Evolutionary conservation across 2,888 invertebrate species (phyloP).

Genomic region (Drosophila siamana): DNA sequence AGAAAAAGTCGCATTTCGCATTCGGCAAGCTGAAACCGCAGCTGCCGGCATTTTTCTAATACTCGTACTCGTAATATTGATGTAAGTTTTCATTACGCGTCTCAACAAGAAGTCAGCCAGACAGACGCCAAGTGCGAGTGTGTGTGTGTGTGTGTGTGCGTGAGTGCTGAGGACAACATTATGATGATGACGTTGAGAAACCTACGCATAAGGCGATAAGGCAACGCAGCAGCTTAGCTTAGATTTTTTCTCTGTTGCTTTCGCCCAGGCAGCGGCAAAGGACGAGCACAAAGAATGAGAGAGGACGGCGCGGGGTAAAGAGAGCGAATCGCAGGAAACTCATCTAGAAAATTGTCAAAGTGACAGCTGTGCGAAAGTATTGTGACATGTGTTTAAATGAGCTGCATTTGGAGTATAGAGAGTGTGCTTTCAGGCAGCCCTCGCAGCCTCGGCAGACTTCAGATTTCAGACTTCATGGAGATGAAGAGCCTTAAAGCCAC

Average conservation of each 20-base stretch:
- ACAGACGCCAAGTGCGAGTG: slow-evolving; percentile 6
- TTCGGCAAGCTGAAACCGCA: slow-evolving; percentile 43
- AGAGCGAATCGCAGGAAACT: slow-evolving; percentile 70
- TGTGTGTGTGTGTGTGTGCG: slow-evolving; percentile 18
- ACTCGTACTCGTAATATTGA: slow-evolving; percentile 66
- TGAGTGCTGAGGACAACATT: slow-evolving; percentile 45
- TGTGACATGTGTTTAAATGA: slow-evolving; percentile 82
- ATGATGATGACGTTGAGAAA: slow-evolving; percentile 78
- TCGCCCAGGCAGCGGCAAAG: slow-evolving; percentile 7
- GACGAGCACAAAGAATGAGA: background rate
- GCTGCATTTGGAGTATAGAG: slow-evolving; percentile 66
- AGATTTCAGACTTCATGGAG: background rate
- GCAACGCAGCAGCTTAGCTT: slow-evolving; percentile 58
- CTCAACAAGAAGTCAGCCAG: slow-evolving; percentile 44
- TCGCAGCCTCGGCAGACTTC: background rate
- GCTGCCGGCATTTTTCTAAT: slow-evolving; percentile 74
- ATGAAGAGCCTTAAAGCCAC: slow-evolving; percentile 59
- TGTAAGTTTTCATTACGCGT: slow-evolving; percentile 78
- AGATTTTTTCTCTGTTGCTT: slow-evolving; percentile 51
- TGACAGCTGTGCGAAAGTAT: slow-evolving; percentile 81
- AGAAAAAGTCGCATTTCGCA: slow-evolving; percentile 9
- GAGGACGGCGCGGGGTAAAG: background rate
- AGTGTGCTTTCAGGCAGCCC: background rate
- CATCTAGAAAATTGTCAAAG: slow-evolving; percentile 82
- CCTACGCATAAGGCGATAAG: slow-evolving; percentile 63